Conservation (phyloP, 2,888 invertebrate genomes). For the Stenchaetothrips biformis region DNA sequence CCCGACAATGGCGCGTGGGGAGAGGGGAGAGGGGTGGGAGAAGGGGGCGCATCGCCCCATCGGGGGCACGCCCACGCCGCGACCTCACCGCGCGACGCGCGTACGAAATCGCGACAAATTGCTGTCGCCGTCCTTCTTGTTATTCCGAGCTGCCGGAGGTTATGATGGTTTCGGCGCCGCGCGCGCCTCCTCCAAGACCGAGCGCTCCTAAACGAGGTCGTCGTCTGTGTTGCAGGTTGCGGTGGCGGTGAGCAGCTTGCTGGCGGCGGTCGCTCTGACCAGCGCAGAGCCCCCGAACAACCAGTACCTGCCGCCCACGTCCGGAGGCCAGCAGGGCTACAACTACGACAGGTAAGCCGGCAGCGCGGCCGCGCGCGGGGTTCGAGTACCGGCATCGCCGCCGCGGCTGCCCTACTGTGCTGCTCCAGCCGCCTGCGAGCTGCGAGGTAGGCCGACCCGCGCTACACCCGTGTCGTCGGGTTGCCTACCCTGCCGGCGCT, state of each 20-base stretch:
- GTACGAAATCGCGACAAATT: too few relatives aligned
- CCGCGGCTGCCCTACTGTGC: neutral
- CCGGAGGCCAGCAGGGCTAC: neutral
- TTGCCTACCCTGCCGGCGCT: neutral
- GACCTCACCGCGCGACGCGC: neutral
- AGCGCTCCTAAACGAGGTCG: too few relatives aligned
- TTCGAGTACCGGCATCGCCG: neutral
- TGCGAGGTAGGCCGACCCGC: neutral
- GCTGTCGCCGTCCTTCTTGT: too few relatives aligned
- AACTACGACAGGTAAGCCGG: slow-evolving; percentile 15
- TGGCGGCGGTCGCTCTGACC: slow-evolving; percentile 13
- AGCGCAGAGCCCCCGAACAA: slow-evolving; percentile 4
- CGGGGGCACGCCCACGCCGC: neutral
- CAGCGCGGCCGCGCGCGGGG: too few relatives aligned
- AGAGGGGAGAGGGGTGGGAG: neutral
- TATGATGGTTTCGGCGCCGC: too few relatives aligned
- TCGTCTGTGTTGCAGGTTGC: neutral
- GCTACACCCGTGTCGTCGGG: neutral
- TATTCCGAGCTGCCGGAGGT: too few relatives aligned
- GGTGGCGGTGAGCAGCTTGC: slow-evolving; percentile 6
- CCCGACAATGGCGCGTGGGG: too few relatives aligned
- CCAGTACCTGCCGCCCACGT: slow-evolving; percentile 13
- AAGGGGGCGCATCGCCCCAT: too few relatives aligned
- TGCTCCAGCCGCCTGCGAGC: neutral
- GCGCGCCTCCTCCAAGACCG: too few relatives aligned